These are phyloP conservation scores for Brachionus sp. DNA, from an alignment of 1,140 invertebrate genomes.

Conservation along the genomic window DNA sequence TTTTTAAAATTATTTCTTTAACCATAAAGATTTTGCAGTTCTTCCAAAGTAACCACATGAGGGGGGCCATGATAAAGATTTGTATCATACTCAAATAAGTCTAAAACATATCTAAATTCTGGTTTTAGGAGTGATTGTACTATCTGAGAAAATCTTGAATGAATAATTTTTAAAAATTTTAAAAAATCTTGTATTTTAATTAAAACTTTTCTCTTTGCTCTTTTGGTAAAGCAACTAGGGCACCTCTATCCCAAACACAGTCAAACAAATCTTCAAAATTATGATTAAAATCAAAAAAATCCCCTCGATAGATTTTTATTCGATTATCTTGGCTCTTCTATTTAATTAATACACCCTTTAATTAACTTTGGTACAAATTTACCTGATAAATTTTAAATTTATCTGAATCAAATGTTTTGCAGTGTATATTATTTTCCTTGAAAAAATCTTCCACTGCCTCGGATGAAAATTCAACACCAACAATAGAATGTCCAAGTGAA, in stretches of 20 bases:
- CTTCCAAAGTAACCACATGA: conserved; percentile 5
- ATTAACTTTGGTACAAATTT: background rate
- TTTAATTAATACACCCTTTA: background rate
- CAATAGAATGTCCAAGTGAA: background rate
- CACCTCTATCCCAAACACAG: conserved; percentile 34
- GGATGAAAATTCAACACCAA: conserved; percentile 1
- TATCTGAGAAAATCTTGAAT: background rate
- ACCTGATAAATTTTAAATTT: conserved; percentile 31
- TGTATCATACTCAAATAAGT: conserved; percentile 34
- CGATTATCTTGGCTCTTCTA: background rate
- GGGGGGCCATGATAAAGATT: conserved; percentile 20
- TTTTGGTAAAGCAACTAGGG: conserved; percentile 8
- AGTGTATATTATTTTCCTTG: conserved; percentile 13
- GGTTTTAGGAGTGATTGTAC: background rate
- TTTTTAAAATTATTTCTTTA: background rate
- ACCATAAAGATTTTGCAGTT: background rate
- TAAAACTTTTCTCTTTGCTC: conserved; percentile 10
- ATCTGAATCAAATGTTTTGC: background rate
- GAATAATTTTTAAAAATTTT: background rate
- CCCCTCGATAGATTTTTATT: conserved; percentile 20
- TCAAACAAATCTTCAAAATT: conserved; percentile 18
- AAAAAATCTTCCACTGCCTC: background rate
- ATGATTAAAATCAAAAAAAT: conserved; percentile 24
- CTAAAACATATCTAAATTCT: conserved; percentile 31
- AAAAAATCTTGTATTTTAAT: background rate